phyloP scores from a whole-genome alignment of 2,797 vertebrate species.

The Sciurus vulgaris region DNA sequence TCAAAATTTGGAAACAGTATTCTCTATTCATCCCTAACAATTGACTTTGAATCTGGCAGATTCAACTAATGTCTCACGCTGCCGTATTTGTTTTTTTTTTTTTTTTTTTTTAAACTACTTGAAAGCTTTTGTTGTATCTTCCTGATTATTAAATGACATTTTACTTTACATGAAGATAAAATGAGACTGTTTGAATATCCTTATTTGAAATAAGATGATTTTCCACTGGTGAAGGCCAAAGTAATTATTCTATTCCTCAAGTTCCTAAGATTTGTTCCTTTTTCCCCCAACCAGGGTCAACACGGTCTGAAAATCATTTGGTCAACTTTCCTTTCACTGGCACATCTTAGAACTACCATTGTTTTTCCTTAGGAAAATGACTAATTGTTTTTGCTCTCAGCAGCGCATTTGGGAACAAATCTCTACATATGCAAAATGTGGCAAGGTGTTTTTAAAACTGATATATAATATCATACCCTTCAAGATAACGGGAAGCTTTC shows the following conservation, averaged over 20 bases:
- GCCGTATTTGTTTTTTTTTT: not conserved
- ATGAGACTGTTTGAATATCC: not conserved
- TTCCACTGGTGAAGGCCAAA: not conserved
- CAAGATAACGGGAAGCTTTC: not conserved
- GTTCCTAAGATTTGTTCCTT: not conserved
- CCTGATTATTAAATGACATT: constrained; percentile 38
- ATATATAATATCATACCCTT: not conserved
- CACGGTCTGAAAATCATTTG: not conserved
- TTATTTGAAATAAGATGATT: constrained; percentile 20
- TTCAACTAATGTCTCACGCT: not conserved
- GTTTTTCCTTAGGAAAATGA: not conserved
- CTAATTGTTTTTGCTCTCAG: not conserved
- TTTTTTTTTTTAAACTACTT: constrained; percentile 1
- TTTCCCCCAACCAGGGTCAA: not conserved
- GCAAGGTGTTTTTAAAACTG: not conserved
- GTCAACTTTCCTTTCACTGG: not conserved
- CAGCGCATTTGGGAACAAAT: not conserved
- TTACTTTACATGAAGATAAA: constrained; percentile 28
- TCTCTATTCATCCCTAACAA: not conserved
- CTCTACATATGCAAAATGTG: not conserved
- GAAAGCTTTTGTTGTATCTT: constrained; percentile 19
- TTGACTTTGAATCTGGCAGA: not conserved
- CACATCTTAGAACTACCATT: not conserved
- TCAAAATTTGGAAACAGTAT: not conserved
- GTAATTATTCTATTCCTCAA: not conserved